phyloP scores from a whole-genome alignment of 2,797 vertebrate genomes.

The Sebastes hubbsi region DNA sequence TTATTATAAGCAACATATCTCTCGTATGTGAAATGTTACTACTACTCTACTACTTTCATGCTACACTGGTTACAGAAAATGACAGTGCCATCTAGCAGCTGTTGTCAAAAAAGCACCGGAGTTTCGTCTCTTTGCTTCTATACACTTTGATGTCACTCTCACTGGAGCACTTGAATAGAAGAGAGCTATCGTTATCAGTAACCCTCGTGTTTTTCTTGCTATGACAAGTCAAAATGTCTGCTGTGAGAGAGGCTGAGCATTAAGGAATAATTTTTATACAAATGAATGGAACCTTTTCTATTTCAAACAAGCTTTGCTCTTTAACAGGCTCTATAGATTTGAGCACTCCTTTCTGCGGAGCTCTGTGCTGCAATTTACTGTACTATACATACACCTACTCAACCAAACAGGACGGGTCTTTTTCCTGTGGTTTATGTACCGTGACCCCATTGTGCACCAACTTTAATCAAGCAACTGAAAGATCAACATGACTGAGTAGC shows the following conservation, averaged over 20 bases:
- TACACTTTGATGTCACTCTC: too few species aligned
- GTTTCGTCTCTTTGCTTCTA: too few species aligned
- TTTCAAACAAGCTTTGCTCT: not conserved
- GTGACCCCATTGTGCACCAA: not conserved
- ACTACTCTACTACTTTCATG: too few species aligned
- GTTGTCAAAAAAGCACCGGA: too few species aligned
- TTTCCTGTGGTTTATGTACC: not conserved
- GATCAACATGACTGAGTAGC: slow-evolving; percentile 7
- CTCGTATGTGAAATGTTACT: too few species aligned
- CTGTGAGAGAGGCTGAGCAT: not conserved
- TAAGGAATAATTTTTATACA: not conserved
- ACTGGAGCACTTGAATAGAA: too few species aligned
- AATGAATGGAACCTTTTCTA: not conserved
- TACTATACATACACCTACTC: not conserved
- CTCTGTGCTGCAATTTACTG: not conserved
- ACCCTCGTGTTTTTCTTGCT: too few species aligned
- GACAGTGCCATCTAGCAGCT: too few species aligned
- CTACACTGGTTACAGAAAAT: too few species aligned
- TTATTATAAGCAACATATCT: too few species aligned
- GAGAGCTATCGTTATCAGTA: too few species aligned
- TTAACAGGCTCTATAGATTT: not conserved
- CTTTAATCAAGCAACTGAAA: not conserved
- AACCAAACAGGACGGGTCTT: not conserved
- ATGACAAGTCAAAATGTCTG: too few species aligned
- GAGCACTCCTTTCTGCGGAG: not conserved